phyloP scores from a whole-genome alignment of 1,140 invertebrate genomes.

The Orchesella cincta region DNA sequence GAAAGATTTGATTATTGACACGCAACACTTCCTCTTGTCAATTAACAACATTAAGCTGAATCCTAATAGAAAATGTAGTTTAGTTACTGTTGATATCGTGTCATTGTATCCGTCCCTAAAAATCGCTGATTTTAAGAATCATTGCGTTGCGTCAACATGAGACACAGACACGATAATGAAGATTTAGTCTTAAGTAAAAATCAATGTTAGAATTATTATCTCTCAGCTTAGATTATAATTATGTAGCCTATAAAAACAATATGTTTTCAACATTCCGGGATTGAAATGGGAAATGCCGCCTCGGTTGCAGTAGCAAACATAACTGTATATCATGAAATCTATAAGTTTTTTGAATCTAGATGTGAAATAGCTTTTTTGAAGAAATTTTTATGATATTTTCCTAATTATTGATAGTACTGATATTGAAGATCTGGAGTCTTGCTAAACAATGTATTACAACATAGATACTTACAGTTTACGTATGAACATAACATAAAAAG shows the following conservation, averaged over 20 bases:
- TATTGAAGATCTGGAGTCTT: neutral
- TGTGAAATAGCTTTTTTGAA: neutral
- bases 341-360: neutral
- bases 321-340: neutral
- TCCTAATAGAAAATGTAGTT: neutral
- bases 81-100: slow-evolving; percentile 6
- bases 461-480: slow-evolving; percentile 17
- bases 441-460: neutral
- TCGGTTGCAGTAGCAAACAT: neutral
- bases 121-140: neutral
- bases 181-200: neutral
- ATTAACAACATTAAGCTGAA: neutral
- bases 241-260: neutral
- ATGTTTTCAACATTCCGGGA: neutral
- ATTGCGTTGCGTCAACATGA: too few relatives aligned
- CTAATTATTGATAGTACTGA: neutral
- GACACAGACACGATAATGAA: too few relatives aligned
- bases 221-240: slow-evolving; percentile 21
- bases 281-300: slow-evolving; percentile 24
- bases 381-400: slow-evolving; percentile 12
- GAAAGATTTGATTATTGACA: slow-evolving; percentile 18
- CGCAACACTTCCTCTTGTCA: neutral
- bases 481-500: neutral
- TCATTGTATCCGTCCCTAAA: neutral
- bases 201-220: neutral